phyloP scores from a whole-genome alignment of 1,140 invertebrate genomes.

The Popillia japonica region DNA sequence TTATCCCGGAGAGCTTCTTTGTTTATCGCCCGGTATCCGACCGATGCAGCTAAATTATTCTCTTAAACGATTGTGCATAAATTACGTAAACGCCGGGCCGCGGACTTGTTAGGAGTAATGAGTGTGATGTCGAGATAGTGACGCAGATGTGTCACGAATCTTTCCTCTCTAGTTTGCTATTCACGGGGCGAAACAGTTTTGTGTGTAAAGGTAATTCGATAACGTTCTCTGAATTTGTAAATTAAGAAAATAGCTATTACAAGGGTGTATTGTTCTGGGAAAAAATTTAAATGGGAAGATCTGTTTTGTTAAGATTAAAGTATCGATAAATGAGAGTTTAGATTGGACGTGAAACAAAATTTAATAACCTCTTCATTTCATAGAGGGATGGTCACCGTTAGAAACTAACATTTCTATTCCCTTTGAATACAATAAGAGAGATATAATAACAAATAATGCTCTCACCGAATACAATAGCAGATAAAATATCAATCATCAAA shows the following conservation, averaged over 20 bases:
- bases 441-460: neutral
- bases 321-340: too few relatives aligned
- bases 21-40: neutral
- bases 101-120: conserved; percentile 10
- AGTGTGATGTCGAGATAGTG: neutral
- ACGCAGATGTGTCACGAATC: conserved; percentile 20
- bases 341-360: too few relatives aligned
- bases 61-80: conserved; percentile 27
- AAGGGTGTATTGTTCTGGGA: too few relatives aligned
- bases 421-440: too few relatives aligned
- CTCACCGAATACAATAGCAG: neutral
- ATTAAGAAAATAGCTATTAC: neutral
- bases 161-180: neutral
- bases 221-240: neutral
- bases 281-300: too few relatives aligned
- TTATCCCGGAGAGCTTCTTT: neutral
- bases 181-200: neutral
- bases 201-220: neutral
- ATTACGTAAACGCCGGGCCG: neutral
- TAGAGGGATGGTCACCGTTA: too few relatives aligned
- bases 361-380: too few relatives aligned
- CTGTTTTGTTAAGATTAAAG: too few relatives aligned
- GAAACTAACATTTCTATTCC: too few relatives aligned
- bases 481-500: neutral
- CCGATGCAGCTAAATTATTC: conserved; percentile 15